Base-by-base conservation (phyloP, 2,797 vertebrate genomes). In the Tenualosa ilisha region DNA sequence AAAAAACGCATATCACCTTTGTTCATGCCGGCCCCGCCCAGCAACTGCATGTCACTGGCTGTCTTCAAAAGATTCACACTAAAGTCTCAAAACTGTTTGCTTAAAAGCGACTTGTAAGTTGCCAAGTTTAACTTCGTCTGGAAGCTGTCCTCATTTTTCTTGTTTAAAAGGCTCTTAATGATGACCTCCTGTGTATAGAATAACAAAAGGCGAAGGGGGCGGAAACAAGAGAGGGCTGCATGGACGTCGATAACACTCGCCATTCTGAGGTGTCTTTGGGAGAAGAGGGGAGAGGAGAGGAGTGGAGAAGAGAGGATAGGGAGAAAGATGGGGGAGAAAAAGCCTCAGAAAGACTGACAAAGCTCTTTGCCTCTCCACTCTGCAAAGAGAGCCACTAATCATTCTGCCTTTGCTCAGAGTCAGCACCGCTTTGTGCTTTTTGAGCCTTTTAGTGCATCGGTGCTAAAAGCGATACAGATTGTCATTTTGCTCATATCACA, bases 381-480 rank as follows among this genome's bases (percentile, higher is more conserved):
- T 83, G 81, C 82, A 87, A 84, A 24, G 86, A 87, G 88, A 87
- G 83, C 85, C 86, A 83, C 86, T 87, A 87, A 87, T 88, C 86
- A 86, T 82, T 86, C 56, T 51, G 1, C 49, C 82, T 82, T 53
- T 84, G 86, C 53, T 51, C 82, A 20, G 81, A 85, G 82, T 83
- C 84, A 85, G 88, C 82, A 85, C 81, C 68, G 49, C 85, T 72
- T 83, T 85, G 43, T 31, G 72, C 37, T 83, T 50, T 37, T 54
- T 56, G 59, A 81, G 51, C 81, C 75, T 82, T 65, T 72, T 56
- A 84, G 81, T 84, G 17, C 81, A 31, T 9, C 15, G 72, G 50
- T 13, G 83, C 81, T 72, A 86, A 81, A 13, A 82, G 53, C 79
- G 86, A 79, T 79, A 46, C 72, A 40, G 40, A 79, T 79, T 46